Base-by-base conservation (phyloP, 2,113 vertebrate genomes). In the Calypte anna region DNA sequence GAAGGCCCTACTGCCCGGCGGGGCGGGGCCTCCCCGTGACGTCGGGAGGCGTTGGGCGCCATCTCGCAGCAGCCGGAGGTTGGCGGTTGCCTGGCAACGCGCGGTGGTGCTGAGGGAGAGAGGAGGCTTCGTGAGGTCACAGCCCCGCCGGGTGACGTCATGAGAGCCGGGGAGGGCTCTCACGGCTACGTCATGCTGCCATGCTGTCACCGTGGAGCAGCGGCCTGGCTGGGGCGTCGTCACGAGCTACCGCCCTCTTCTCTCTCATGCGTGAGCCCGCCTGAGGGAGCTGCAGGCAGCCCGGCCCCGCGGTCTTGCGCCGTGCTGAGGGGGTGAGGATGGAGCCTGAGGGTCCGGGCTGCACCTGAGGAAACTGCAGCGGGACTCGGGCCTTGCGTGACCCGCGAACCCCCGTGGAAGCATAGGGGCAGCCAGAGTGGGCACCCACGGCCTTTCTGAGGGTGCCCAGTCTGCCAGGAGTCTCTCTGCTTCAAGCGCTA, bases 1-100 rank as follows among this genome's bases (percentile, higher is more conserved):
- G 5, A 25, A 0, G 17, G 2, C 2, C 0, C 0, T 2, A 14
- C 3, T 3, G 4, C 9, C 38, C 0, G 8, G 10, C 3, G 48
- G 62, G 82, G 92, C 28, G 85, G 53, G 48, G 46, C 2, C 7
- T 28, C 9, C 2, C 11, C 5, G n/a, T 33, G 50, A n/a, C n/a
- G 17, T 4, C 4, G 51, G 51, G 62, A 43, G n/a, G 6, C 8
- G 28, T 62, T 18, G 22, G 53, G 28, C 33, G 84, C 48, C 69
- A 50, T 66, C 18, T 57, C n/a, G 61, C 24, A 16, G 61, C 24
- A 16, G 75, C 13, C 48, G 16, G 46, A 51, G 14, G 53, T 24
- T 24, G 57, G 59, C 40, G 2, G 92, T 94, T 19, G 74, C 75
- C 8, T 1, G 36, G 93, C 75, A 86, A 92, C 82, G 72, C 10